phyloP scores from a whole-genome alignment of 2,888 invertebrate genomes.

The Amiota minor region DNA sequence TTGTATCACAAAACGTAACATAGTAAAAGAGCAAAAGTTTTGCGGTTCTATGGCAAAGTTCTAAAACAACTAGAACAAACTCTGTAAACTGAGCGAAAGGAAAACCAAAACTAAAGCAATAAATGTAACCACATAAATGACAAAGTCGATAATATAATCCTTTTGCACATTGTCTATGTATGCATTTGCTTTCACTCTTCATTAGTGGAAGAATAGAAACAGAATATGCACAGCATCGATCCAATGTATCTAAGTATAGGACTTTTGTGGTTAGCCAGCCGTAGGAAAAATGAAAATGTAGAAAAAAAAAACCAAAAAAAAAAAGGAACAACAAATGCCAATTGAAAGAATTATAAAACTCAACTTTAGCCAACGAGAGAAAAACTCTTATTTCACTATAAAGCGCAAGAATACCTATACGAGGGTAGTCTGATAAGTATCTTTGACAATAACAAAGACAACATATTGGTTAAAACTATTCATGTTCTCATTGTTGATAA shows the following conservation, averaged over 20 bases:
- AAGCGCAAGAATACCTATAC: too few relatives aligned
- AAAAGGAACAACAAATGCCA: constrained; percentile 51
- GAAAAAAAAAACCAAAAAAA: constrained; percentile 44
- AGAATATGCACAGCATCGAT: not conserved
- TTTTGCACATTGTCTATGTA: not conserved
- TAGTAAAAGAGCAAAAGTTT: constrained; percentile 7
- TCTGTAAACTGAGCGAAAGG: not conserved
- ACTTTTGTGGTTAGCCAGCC: constrained; percentile 7
- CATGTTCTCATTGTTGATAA: too few relatives aligned
- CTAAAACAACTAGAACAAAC: constrained; percentile 9
- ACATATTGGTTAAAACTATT: too few relatives aligned
- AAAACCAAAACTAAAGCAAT: not conserved
- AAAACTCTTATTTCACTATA: not conserved
- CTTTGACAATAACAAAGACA: too few relatives aligned
- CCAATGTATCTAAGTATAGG: not conserved
- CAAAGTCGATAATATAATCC: constrained; percentile 22
- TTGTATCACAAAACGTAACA: too few relatives aligned
- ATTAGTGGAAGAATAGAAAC: constrained; percentile 8
- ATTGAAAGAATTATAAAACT: constrained; percentile 68
- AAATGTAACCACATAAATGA: constrained; percentile 14
- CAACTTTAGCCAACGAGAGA: constrained; percentile 38
- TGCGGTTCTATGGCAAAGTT: constrained; percentile 1
- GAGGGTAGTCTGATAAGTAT: too few relatives aligned
- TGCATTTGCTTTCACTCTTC: constrained; percentile 8
- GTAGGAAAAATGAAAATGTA: constrained; percentile 14